Evolutionary conservation across 23 tunicate genomes (phyloP).

Genomic region (Trididemnum nubilum): DNA sequence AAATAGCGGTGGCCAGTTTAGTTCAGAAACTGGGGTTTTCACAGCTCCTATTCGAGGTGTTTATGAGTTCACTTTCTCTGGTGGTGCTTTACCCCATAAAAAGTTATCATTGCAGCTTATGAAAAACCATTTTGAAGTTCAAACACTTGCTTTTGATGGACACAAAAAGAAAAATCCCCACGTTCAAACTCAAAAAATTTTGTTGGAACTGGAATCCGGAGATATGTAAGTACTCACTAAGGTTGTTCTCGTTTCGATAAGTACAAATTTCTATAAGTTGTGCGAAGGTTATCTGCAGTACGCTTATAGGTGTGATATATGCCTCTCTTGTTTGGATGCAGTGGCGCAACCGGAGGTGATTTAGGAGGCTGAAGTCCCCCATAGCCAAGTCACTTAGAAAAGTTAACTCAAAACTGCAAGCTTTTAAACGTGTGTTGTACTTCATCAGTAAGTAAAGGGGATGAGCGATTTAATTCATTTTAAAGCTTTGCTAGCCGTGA

Average conservation of each 20-base stretch:
- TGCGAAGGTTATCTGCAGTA: background rate
- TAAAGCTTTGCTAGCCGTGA: too few relatives aligned
- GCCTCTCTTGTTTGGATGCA: too few relatives aligned
- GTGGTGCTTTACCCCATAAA: conserved; percentile 38
- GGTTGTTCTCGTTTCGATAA: background rate
- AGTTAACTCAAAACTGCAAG: too few relatives aligned
- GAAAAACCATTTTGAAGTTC: conserved; percentile 67
- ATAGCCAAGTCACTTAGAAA: too few relatives aligned
- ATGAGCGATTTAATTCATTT: too few relatives aligned
- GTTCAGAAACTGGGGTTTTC: conserved; percentile 40
- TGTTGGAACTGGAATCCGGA: conserved; percentile 37
- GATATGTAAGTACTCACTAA: conserved; percentile 52
- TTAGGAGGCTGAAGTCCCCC: too few relatives aligned
- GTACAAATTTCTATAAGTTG: background rate
- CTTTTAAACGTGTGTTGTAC: too few relatives aligned
- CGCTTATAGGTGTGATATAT: too few relatives aligned
- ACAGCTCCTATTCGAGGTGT: conserved; percentile 47
- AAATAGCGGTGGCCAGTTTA: conserved; percentile 44
- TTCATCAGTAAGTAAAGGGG: too few relatives aligned
- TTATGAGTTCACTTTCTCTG: conserved; percentile 48
- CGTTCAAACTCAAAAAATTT: conserved; percentile 23
- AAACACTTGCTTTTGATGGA: conserved; percentile 50
- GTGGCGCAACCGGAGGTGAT: too few relatives aligned
- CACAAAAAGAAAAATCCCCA: conserved; percentile 36
- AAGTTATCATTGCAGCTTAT: conserved; percentile 43